Conservation (phyloP, 1,140 invertebrate species). For the Danaus plexippus region DNA sequence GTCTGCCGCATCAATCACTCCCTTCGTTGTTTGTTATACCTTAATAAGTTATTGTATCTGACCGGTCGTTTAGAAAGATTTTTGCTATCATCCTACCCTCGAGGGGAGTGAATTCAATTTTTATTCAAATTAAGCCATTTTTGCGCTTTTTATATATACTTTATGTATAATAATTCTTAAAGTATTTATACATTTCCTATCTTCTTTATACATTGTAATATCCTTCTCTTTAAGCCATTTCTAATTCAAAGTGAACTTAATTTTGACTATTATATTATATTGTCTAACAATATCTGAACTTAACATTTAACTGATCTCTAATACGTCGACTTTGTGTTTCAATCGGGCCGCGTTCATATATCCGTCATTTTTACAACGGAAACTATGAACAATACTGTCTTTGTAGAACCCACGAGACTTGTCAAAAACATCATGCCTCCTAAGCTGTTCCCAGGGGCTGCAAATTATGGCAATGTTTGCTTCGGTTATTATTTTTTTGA, state of each 20-base stretch:
- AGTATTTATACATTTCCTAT: too few relatives aligned
- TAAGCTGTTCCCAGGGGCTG: conserved; percentile 48
- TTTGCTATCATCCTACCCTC: conserved; percentile 25
- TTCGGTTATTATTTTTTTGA: conserved; percentile 44
- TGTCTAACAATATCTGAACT: conserved; percentile 4
- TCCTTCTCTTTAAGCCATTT: not conserved
- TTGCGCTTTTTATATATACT: conserved; percentile 9
- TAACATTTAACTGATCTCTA: conserved; percentile 6
- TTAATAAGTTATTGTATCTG: conserved; percentile 65
- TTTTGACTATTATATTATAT: not conserved
- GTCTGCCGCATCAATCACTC: conserved; percentile 62
- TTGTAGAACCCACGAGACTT: conserved; percentile 39
- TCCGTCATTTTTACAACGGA: conserved; percentile 31
- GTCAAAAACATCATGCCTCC: conserved; percentile 57
- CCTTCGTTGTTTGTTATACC: conserved; percentile 59
- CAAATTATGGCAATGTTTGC: conserved; percentile 62
- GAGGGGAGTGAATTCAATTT: conserved; percentile 35
- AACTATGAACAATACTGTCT: conserved; percentile 40
- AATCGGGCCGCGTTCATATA: conserved; percentile 35
- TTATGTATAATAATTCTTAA: conserved; percentile 3
- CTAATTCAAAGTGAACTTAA: too few relatives aligned
- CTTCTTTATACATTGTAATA: not conserved
- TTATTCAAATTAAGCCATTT: conserved; percentile 30
- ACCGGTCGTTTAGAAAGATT: conserved; percentile 67
- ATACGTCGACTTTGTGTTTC: conserved; percentile 6